phyloP scores from a whole-genome alignment of 1,140 invertebrate genomes.

The Apis cerana region DNA sequence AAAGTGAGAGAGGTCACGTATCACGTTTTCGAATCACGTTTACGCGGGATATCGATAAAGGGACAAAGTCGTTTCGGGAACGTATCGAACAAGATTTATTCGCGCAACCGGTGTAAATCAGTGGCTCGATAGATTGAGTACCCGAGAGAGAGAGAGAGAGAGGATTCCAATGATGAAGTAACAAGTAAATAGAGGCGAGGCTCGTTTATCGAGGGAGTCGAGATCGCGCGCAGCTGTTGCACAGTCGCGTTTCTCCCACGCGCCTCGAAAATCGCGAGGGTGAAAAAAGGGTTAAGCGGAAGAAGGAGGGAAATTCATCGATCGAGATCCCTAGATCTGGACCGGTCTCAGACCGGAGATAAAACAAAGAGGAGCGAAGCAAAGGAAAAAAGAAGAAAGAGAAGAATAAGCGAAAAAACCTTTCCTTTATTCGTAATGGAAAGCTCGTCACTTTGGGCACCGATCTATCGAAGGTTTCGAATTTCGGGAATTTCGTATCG shows the following conservation, averaged over 20 bases:
- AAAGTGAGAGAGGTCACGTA: too few species aligned
- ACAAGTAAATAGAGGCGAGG: conserved; percentile 68
- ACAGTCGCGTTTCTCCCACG: not conserved
- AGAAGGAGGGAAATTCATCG: not conserved
- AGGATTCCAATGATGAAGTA: conserved; percentile 68
- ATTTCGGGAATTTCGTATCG: conserved; percentile 35
- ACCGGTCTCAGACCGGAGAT: too few species aligned
- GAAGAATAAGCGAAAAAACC: not conserved
- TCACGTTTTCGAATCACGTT: too few species aligned
- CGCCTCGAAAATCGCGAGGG: not conserved
- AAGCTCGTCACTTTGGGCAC: conserved; percentile 28
- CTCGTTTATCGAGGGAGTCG: conserved; percentile 63
- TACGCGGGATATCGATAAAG: too few species aligned
- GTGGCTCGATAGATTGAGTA: conserved; percentile 54
- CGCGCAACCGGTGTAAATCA: conserved; percentile 58
- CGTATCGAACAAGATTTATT: conserved; percentile 40
- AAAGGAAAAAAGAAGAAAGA: too few species aligned
- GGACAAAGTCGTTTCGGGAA: conserved; percentile 5
- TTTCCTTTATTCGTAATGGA: conserved; percentile 51
- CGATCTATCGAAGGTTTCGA: conserved; percentile 43
- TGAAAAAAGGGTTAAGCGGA: too few species aligned
- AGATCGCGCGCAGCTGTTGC: conserved; percentile 47
- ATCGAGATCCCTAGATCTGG: too few species aligned
- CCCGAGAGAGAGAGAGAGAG: not conserved
- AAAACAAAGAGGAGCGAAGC: too few species aligned